Base-by-base conservation (phyloP, 2,113 vertebrate species). In the Erythrolamprus reginae region DNA sequence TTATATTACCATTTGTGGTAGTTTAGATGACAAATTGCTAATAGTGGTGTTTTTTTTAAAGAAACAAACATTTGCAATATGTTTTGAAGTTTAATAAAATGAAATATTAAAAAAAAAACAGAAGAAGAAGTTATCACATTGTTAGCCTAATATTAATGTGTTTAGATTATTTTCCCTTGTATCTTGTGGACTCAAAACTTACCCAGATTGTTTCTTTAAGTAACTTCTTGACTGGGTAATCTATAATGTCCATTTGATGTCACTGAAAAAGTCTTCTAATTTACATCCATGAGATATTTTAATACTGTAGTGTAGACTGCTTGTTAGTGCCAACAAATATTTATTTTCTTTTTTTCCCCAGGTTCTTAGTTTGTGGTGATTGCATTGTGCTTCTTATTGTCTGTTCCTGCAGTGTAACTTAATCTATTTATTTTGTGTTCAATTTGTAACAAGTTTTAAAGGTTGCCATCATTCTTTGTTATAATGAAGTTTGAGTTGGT, bases 401-500 rank as follows among this genome's bases (percentile, higher is more conserved):
- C 38, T 38, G 86, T 87, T 90, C 90, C 61, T 87, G 24, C 61
- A 48, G 90, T 87, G 65, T 56, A 82, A 90, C 87, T 2, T 51
- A 87, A 90, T 82, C 15, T 38, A 8, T 70, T 87, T 87, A 82
- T 82, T 90, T 82, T 48, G 51, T 90, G 85, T 55, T 87, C 61
- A 47, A 48, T 87, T 90, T 90, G 65, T 87, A 87, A 87, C 47
- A 52, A 38, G 50, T 82, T 90, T 86, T 82, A 55, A 82, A 90
- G 50, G 61, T 82, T 56, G 26, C 51, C 90, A 82, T 82, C 65
- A 48, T 65, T 17, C 61, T 87, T 82, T 56, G 2, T 52, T 87
- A 26, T 90, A 82, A 87, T 90, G 26, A 82, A 82, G 61, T 70
- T 90, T 58, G 23, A 9, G 47, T 21, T 24, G 53, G 3, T 48